These are phyloP conservation scores for Callyntrura guangdongensis DNA, from an alignment of 2,888 invertebrate species.

Conservation along the genomic window DNA sequence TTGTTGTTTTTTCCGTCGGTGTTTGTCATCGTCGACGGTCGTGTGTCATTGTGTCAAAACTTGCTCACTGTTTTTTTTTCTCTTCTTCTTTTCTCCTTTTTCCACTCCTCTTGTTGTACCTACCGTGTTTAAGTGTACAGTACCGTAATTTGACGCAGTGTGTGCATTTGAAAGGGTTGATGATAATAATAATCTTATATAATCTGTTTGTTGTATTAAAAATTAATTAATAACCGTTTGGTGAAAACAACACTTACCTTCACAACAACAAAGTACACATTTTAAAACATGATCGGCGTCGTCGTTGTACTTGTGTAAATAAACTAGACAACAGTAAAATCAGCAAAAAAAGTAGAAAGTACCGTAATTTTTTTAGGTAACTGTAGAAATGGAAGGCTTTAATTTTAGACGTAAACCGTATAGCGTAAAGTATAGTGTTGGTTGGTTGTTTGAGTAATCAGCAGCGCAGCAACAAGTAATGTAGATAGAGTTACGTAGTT, in stretches of 20 bases:
- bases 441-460: not conserved
- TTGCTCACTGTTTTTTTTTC: constrained; percentile 7
- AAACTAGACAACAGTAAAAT: too few relatives aligned
- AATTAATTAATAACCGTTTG: not conserved
- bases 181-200: not conserved
- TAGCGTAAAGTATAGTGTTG: not conserved
- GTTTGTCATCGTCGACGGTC: too few relatives aligned
- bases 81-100: not conserved
- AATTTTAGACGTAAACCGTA: constrained; percentile 51
- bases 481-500: constrained; percentile 23
- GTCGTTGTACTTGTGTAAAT: not conserved
- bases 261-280: too few relatives aligned
- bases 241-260: too few relatives aligned
- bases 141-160: constrained; percentile 25
- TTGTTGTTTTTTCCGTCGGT: too few relatives aligned
- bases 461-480: not conserved
- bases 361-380: too few relatives aligned
- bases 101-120: not conserved
- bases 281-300: not conserved
- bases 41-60: not conserved
- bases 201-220: not conserved
- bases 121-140: constrained; percentile 15
- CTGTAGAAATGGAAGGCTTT: constrained; percentile 35
- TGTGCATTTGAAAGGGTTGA: constrained; percentile 4
- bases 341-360: too few relatives aligned